Percentiles rank a stretch among this genome's conserved stretches.
Evolutionary conservation across 2,888 invertebrate genomes (phyloP).

Genomic region (Caenorhabditis virilis): DNA sequence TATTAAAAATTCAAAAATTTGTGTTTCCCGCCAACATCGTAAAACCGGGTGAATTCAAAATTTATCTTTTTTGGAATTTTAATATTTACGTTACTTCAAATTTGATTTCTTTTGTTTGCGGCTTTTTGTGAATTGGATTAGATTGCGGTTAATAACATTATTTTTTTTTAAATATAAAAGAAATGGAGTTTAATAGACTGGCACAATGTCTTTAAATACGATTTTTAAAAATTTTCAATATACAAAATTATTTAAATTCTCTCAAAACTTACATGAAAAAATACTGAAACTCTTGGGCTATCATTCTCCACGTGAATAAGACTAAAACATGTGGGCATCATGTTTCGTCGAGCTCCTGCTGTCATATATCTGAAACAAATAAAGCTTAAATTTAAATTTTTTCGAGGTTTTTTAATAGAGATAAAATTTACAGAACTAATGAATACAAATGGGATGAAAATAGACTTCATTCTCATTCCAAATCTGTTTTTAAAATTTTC

Average conservation of each 20-base stretch:
- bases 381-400: too few species aligned
- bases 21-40: too few species aligned
- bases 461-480: too few species aligned
- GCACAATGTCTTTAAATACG: not conserved
- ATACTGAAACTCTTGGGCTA: conserved; percentile 46
- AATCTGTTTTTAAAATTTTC: too few species aligned
- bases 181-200: not conserved
- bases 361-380: conserved; percentile 52
- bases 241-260: not conserved
- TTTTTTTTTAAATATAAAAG: not conserved
- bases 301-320: conserved; percentile 50
- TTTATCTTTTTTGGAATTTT: too few species aligned
- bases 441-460: too few species aligned
- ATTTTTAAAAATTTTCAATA: not conserved
- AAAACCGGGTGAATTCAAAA: too few species aligned
- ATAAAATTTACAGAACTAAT: too few species aligned
- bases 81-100: too few species aligned
- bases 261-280: conserved; percentile 43
- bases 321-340: conserved; percentile 48
- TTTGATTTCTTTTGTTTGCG: too few species aligned
- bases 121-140: not conserved
- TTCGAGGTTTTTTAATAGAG: too few species aligned
- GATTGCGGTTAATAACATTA: not conserved
- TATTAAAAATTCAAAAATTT: too few species aligned
- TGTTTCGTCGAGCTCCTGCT: conserved; percentile 43